Percentiles rank a stretch among this genome's conserved stretches.
phyloP scores from a whole-genome alignment of 2,888 invertebrate genomes.

The Thecophora atra region DNA sequence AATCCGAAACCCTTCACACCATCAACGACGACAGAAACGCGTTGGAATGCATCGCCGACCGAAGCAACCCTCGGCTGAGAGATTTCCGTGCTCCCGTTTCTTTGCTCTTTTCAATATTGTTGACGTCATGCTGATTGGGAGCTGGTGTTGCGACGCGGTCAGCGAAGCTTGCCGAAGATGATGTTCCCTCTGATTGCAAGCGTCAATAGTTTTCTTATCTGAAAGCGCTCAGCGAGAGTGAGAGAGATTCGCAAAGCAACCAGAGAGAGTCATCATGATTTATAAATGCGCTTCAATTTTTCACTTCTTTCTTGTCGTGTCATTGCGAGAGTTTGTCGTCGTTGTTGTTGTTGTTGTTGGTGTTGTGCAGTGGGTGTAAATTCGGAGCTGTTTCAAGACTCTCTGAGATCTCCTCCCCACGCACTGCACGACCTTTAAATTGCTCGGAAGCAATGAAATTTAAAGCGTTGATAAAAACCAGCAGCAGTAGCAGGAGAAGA shows the following conservation, averaged over 20 bases:
- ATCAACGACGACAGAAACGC: conserved; percentile 13
- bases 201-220: conserved; percentile 32
- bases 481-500: not conserved
- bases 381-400: conserved; percentile 56
- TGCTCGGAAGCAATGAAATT: conserved; percentile 41
- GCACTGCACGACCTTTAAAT: too few relatives aligned
- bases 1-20: conserved; percentile 24
- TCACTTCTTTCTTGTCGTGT: conserved; percentile 19
- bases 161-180: not conserved
- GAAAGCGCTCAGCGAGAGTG: not conserved
- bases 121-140: conserved; percentile 26
- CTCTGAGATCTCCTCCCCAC: conserved; percentile 10
- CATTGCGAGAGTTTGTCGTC: conserved; percentile 1
- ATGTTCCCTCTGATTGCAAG: not conserved
- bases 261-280: conserved; percentile 17
- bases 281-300: conserved; percentile 29
- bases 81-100: not conserved
- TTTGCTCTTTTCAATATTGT: conserved; percentile 16
- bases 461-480: conserved; percentile 42
- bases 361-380: conserved; percentile 9
- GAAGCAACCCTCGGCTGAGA: not conserved
- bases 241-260: too few relatives aligned
- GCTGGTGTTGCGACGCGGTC: not conserved
- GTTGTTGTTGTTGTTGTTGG: not conserved
- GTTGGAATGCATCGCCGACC: conserved; percentile 27